phyloP scores from a whole-genome alignment of 2,797 vertebrate genomes.

The Leptodactylus fallax region DNA sequence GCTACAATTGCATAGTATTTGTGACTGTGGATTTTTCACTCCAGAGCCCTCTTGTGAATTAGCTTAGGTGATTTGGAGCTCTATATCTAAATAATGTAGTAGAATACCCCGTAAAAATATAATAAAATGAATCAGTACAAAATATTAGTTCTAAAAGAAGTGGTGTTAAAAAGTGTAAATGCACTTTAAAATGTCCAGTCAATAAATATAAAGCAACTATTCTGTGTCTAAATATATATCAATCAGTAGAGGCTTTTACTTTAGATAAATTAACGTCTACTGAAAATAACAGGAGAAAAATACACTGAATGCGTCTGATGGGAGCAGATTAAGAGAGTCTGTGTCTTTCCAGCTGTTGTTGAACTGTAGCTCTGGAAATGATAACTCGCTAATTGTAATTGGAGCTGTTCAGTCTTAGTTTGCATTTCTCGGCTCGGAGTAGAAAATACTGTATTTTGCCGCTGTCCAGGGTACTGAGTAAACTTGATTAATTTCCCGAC shows the following conservation, averaged over 20 bases:
- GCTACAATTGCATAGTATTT: too few species aligned
- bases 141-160: too few species aligned
- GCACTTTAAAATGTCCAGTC: too few species aligned
- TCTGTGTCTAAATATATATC: neutral
- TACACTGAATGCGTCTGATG: neutral
- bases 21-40: too few species aligned
- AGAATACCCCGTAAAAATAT: too few species aligned
- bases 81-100: too few species aligned
- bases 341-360: neutral
- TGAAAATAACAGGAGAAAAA: neutral
- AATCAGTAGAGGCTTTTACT: neutral
- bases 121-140: too few species aligned
- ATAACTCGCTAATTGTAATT: constrained; percentile 12
- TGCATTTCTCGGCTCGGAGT: neutral
- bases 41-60: too few species aligned
- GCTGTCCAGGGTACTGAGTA: constrained; percentile 24
- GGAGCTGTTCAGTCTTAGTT: neutral
- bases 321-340: neutral
- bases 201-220: too few species aligned
- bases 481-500: neutral
- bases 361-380: neutral
- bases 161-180: too few species aligned
- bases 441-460: neutral
- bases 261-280: neutral
- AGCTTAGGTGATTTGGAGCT: too few species aligned